Conservation (phyloP, 2,888 invertebrate species). For the Aporophyla lueneburgensis region DNA sequence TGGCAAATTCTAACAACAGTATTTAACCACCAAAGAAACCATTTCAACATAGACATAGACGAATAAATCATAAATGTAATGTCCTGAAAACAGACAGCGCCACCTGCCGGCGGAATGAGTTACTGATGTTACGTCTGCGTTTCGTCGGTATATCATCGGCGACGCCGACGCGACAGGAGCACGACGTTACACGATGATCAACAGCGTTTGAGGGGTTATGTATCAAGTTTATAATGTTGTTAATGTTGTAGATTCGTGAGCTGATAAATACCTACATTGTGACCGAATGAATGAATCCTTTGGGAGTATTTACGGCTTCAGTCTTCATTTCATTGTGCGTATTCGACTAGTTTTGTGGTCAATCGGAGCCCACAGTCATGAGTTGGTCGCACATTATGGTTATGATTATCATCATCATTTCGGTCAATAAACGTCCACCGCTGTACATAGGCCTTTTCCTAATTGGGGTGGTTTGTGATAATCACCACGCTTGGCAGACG, state of each 20-base stretch:
- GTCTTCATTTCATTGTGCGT: not conserved
- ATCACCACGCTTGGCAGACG: too few relatives aligned
- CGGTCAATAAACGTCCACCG: too few relatives aligned
- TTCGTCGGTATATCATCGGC: conserved; percentile 30
- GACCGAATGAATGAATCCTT: conserved; percentile 16
- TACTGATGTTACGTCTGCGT: conserved; percentile 46
- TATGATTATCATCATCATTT: too few relatives aligned
- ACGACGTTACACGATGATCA: conserved; percentile 41
- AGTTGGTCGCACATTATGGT: not conserved
- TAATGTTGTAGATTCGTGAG: conserved; percentile 26
- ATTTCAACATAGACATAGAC: conserved; percentile 29
- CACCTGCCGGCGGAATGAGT: conserved; percentile 55
- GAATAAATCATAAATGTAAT: conserved; percentile 54
- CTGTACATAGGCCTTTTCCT: too few relatives aligned
- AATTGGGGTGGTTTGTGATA: too few relatives aligned
- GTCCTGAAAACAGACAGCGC: conserved; percentile 52
- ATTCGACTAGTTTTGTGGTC: not conserved
- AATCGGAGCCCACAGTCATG: not conserved
- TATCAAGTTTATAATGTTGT: conserved; percentile 29
- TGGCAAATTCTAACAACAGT: conserved; percentile 18
- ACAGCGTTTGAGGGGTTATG: conserved; percentile 32
- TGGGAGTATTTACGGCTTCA: not conserved
- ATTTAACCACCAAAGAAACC: conserved; percentile 49
- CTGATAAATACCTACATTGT: conserved; percentile 29
- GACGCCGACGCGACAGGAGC: conserved; percentile 46